Conservation (phyloP, 2,888 invertebrate species). For the Scrobipalpa costella region DNA sequence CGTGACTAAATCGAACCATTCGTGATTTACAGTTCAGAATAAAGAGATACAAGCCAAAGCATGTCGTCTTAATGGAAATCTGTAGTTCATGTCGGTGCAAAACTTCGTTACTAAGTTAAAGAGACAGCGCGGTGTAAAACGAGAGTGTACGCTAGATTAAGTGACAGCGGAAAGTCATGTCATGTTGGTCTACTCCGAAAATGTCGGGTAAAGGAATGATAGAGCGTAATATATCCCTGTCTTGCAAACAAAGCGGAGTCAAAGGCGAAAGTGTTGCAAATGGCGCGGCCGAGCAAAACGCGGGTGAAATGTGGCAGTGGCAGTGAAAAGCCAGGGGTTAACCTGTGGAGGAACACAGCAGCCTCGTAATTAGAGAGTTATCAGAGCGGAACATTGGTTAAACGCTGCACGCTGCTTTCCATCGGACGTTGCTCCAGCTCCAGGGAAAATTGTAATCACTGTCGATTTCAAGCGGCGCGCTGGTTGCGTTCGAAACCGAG, state of each 20-base stretch:
- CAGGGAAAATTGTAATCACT: conserved; percentile 80
- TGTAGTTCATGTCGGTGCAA: conserved; percentile 28
- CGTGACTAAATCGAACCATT: conserved; percentile 29
- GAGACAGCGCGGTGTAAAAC: conserved; percentile 9
- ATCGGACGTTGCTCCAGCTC: conserved; percentile 77
- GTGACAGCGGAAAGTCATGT: conserved; percentile 40
- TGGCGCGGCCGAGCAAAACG: conserved; percentile 51
- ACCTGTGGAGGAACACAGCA: conserved; percentile 66
- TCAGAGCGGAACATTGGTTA: conserved; percentile 80
- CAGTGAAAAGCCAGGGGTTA: conserved; percentile 75
- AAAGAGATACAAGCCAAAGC: conserved; percentile 16
- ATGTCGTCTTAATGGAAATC: not conserved
- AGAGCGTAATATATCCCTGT: conserved; percentile 46
- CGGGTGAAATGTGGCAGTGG: conserved; percentile 70
- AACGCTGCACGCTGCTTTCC: conserved; percentile 71
- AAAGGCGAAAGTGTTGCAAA: conserved; percentile 74
- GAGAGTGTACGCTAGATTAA: conserved; percentile 27
- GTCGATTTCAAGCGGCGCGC: conserved; percentile 78
- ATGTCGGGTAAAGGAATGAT: conserved; percentile 42
- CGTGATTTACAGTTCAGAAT: conserved; percentile 7
- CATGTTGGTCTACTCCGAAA: conserved; percentile 43
- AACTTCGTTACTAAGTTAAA: not conserved
- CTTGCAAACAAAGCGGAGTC: conserved; percentile 47
- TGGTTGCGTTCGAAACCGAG: conserved; percentile 61
- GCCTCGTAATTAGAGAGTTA: conserved; percentile 77